Evolutionary conservation across 2,797 vertebrate species (phyloP).

Genomic region (Perodicticus potto): DNA sequence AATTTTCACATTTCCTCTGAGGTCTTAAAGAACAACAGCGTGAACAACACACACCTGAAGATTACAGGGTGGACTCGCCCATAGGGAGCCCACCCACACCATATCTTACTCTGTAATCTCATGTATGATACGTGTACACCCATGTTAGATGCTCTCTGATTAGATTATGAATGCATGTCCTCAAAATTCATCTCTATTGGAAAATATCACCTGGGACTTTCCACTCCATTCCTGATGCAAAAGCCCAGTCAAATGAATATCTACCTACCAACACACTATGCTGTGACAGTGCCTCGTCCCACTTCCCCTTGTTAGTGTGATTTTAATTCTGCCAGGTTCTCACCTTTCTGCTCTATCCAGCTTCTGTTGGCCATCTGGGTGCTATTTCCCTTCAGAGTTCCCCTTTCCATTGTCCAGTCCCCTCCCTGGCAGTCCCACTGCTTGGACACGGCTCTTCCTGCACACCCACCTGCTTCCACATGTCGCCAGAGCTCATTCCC

Average conservation of each 20-base stretch:
- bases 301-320: not conserved
- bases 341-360: not conserved
- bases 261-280: not conserved
- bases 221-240: not conserved
- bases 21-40: not conserved
- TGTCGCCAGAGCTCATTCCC: not conserved
- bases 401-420: not conserved
- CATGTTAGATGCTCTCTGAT: not conserved
- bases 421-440: too few species aligned
- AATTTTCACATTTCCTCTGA: slow-evolving; percentile 46
- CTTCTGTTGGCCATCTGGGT: not conserved
- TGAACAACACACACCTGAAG: not conserved
- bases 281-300: not conserved
- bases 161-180: slow-evolving; percentile 47
- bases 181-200: slow-evolving; percentile 53
- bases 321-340: slow-evolving; percentile 1
- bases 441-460: not conserved
- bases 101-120: slow-evolving; percentile 5
- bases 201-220: slow-evolving; percentile 61
- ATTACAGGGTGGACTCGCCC: not conserved
- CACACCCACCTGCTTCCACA: not conserved
- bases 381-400: slow-evolving; percentile 15
- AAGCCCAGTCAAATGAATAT: not conserved
- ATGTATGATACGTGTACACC: not conserved
- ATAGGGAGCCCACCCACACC: not conserved